Evolutionary conservation across 2,888 invertebrate genomes (phyloP), one percentile per base, ranked within the genome.

Genomic region (Drosophila hamatofila): DNA sequence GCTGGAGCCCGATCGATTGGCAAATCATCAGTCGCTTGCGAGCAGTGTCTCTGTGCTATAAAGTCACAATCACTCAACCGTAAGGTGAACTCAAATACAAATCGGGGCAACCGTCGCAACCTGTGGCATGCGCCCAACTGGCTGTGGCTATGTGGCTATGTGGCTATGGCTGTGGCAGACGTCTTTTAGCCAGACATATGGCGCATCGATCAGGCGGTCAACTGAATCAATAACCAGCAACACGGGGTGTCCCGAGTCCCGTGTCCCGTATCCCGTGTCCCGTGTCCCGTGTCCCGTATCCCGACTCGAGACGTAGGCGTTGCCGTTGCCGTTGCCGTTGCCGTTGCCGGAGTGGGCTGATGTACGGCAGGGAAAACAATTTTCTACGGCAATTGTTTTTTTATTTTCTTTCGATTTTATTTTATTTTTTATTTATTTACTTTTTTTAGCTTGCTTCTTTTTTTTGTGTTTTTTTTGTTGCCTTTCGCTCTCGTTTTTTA

Each of bases 341-440:
- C 30, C 30, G 30, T 42, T 41, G 30, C n/a, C 56, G 56, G 23
- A 57, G 30, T 14, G 41, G 16, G 56, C 39, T 27, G 39, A 27
- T 27, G 41, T 64, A 57, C 55, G 48, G 25, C 61, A 55, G 64
- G 46, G 52, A 78, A 78, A 78, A 72, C 78, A 78, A 81, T 80
- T 80, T 80, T 81, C 81, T 65, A 75, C 69, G 67, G 75, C 81
- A 79, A 80, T 76, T 80, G 77, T 69, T 65, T 73, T 77, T 61
- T 59, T 73, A 23, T 63, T 70, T 37, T 49, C 56, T 30, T 55
- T 52, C 12, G 39, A 30, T 54, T 37, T 41, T 21, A 23, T 48
- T 18, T 46, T 44, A 23, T 56, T 30, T 57, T 30, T 60, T 48
- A 14, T 58, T 48, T 56, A 42, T 18, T 27, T 48, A 18, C 21